These are phyloP conservation scores for Caenorhabditis sp. DNA, from an alignment of 2,888 invertebrate species.

Conservation along the genomic window DNA sequence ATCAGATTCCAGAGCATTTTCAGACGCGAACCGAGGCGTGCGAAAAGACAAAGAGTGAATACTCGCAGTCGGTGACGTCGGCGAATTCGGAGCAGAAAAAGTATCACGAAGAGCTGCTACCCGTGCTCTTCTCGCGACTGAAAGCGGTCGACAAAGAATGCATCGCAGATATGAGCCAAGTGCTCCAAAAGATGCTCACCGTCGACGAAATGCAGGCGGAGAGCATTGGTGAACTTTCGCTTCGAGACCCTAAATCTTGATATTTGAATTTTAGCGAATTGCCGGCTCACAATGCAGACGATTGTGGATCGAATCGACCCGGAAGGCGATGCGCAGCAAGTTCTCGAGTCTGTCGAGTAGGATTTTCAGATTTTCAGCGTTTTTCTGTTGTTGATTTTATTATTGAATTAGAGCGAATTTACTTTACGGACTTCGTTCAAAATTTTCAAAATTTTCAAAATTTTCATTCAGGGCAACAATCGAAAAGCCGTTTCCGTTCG, in stretches of 20 bases:
- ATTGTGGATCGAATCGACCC: slow-evolving; percentile 94
- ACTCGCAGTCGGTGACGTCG: slow-evolving; percentile 93
- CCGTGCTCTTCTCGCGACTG: slow-evolving; percentile 81
- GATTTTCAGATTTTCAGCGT: no score
- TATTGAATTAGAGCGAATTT: no score
- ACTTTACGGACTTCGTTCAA: not conserved
- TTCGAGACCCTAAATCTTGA: not conserved
- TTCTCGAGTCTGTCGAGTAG: slow-evolving; percentile 90
- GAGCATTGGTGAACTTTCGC: slow-evolving; percentile 23
- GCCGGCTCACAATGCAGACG: slow-evolving; percentile 93
- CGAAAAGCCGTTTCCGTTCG: slow-evolving; percentile 92
- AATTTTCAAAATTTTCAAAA: not conserved
- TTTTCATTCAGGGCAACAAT: slow-evolving; percentile 90
- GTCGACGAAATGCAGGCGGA: slow-evolving; percentile 33
- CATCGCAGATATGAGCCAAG: slow-evolving; percentile 92
- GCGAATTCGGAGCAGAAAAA: slow-evolving; percentile 89
- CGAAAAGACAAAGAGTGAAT: slow-evolving; percentile 96
- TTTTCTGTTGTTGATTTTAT: no score
- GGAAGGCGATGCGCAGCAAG: slow-evolving; percentile 88
- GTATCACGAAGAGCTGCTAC: slow-evolving; percentile 81
- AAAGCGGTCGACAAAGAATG: slow-evolving; percentile 89
- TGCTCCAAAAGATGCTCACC: slow-evolving; percentile 82
- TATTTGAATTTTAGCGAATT: slow-evolving; percentile 80
- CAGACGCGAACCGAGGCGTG: slow-evolving; percentile 88
- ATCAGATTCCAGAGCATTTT: not conserved